Conservation (phyloP, 2,113 vertebrate genomes). For the Scomber colias region DNA sequence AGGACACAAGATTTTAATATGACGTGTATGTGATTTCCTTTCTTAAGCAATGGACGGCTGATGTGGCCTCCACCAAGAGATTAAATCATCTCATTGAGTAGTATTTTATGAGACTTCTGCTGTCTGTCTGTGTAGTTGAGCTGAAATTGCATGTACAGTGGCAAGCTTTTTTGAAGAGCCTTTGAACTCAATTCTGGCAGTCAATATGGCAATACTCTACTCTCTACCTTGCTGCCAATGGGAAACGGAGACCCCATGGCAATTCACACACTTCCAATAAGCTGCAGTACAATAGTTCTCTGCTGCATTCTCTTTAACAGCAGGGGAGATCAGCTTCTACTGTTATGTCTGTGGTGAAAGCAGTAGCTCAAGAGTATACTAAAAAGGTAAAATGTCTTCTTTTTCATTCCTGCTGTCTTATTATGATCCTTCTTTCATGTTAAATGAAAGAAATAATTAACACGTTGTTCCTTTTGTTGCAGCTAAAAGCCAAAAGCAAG, state of each 20-base stretch:
- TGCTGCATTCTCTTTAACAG: conserved; percentile 8
- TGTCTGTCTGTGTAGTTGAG: conserved; percentile 7
- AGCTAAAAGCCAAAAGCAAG: conserved; percentile 6
- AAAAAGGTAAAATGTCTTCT: conserved; percentile 2
- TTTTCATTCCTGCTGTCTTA: conserved; percentile 2
- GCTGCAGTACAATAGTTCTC: conserved; percentile 37
- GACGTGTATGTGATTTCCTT: neutral
- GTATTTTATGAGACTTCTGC: conserved; percentile 10
- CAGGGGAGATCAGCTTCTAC: conserved; percentile 11
- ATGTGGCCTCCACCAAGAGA: neutral
- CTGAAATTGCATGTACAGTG: conserved; percentile 20
- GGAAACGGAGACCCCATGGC: conserved; percentile 19
- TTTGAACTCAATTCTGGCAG: conserved; percentile 20
- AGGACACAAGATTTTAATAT: conserved; percentile 38
- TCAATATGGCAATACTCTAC: conserved; percentile 13
- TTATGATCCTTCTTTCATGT: neutral
- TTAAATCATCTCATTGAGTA: neutral
- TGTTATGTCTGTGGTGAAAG: conserved; percentile 22
- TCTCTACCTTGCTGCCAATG: conserved; percentile 33
- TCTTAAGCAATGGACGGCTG: neutral
- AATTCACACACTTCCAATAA: conserved; percentile 43
- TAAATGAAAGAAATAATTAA: conserved; percentile 4
- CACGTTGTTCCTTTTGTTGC: conserved; percentile 29
- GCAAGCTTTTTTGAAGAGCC: neutral
- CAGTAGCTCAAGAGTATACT: conserved; percentile 14